Percentiles rank a stretch among this genome's conserved stretches.
These are phyloP conservation scores for Phenganax stokvisi DNA, from an alignment of 92 coral and sea anemone species.

Conservation along the genomic window DNA sequence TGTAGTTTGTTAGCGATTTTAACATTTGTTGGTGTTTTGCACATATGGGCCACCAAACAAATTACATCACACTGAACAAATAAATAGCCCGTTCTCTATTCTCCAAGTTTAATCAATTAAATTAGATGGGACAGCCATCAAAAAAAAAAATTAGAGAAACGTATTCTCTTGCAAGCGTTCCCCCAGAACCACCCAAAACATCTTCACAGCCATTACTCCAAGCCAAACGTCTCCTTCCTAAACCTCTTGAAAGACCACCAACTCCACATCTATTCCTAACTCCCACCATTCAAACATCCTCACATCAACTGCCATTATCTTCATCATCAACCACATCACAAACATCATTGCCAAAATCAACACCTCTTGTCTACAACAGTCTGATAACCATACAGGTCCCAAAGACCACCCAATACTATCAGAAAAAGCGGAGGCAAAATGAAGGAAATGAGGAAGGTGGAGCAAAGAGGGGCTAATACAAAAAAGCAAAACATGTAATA, in stretches of 20 bases:
- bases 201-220: slow-evolving; percentile 25
- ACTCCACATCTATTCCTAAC: slow-evolving; percentile 18
- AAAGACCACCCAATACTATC: background rate
- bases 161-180: slow-evolving; percentile 1
- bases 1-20: no score
- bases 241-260: slow-evolving; percentile 36
- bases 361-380: slow-evolving; percentile 1
- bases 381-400: background rate
- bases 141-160: slow-evolving; percentile 1
- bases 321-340: background rate
- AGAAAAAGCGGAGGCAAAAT: background rate
- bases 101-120: no score
- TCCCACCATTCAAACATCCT: background rate
- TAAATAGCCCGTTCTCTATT: background rate
- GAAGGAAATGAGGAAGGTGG: background rate
- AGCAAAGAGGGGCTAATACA: no score
- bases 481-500: background rate
- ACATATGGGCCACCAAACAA: no score
- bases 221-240: slow-evolving; percentile 43
- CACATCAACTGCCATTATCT: background rate
- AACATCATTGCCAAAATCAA: no score
- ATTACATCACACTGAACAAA: no score
- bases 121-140: slow-evolving; percentile 21
- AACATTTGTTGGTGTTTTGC: no score
- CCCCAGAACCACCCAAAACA: slow-evolving; percentile 11